Evolutionary conservation across 1,140 invertebrate species (phyloP).

Genomic region (Bombus picipes): DNA sequence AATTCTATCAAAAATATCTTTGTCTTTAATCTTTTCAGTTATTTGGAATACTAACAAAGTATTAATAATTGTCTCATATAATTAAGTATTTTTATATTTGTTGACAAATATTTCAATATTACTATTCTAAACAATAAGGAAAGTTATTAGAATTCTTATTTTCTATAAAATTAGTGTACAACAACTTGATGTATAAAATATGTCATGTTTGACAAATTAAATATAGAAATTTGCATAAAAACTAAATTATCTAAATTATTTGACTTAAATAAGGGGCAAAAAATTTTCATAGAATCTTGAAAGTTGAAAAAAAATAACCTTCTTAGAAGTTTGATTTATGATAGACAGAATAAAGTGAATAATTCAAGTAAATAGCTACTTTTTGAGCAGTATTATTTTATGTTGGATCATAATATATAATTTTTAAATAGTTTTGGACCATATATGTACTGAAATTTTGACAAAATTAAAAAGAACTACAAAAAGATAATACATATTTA

Average conservation of each 20-base stretch:
- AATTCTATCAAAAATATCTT: constrained; percentile 22
- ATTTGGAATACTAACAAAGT: constrained; percentile 12
- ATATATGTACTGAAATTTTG: constrained; percentile 17
- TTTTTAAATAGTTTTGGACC: constrained; percentile 42
- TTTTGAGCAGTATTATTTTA: constrained; percentile 54
- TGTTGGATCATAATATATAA: constrained; percentile 26
- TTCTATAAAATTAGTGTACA: constrained; percentile 32
- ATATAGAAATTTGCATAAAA: constrained; percentile 35
- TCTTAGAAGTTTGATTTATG: constrained; percentile 29
- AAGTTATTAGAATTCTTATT: constrained; percentile 34
- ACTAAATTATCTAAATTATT: constrained; percentile 47
- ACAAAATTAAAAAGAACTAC: constrained; percentile 7
- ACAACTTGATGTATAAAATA: constrained; percentile 31
- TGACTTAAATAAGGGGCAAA: constrained; percentile 50
- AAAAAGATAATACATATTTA: constrained; percentile 21
- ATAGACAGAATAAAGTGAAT: constrained; percentile 7
- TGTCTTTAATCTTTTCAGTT: constrained; percentile 21
- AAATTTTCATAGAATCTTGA: constrained; percentile 40
- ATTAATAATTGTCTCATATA: constrained; percentile 21
- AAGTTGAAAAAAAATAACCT: constrained; percentile 14
- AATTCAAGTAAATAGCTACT: constrained; percentile 35
- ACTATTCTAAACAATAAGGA: constrained; percentile 37
- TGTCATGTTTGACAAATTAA: constrained; percentile 35
- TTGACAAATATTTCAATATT: constrained; percentile 4
- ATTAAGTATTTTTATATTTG: constrained; percentile 50